These are phyloP conservation scores for Eolophus roseicapilla DNA, from an alignment of 2,113 vertebrate genomes.

Conservation along the genomic window DNA sequence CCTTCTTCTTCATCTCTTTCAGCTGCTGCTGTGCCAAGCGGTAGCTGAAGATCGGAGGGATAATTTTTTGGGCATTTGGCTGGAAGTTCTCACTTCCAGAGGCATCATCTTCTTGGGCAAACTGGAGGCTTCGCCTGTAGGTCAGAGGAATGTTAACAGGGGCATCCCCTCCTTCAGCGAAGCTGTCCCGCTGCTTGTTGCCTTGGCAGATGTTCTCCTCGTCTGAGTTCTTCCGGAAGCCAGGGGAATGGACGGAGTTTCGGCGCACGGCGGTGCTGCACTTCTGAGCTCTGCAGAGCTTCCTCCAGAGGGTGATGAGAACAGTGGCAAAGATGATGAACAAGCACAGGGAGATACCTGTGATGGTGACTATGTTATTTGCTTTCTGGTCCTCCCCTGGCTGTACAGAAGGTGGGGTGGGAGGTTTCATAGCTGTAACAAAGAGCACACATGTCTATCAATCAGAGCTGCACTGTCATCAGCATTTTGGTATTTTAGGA, in stretches of 20 bases:
- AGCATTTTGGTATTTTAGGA: not conserved
- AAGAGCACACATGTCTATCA: not conserved
- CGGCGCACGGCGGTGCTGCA: constrained; percentile 76
- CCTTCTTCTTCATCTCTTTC: constrained; percentile 97
- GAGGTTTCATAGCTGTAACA: constrained; percentile 51
- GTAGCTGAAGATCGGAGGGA: constrained; percentile 94
- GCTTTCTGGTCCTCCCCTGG: constrained; percentile 69
- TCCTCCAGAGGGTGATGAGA: constrained; percentile 89
- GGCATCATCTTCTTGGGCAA: constrained; percentile 67
- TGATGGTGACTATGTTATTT: constrained; percentile 86
- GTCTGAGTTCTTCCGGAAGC: constrained; percentile 87
- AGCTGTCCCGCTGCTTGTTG: constrained; percentile 83
- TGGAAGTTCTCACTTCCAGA: constrained; percentile 79
- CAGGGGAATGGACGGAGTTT: constrained; percentile 79
- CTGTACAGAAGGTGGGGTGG: constrained; percentile 47
- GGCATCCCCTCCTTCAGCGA: constrained; percentile 76
- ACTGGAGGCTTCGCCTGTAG: constrained; percentile 69
- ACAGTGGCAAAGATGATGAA: constrained; percentile 88
- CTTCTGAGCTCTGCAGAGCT: constrained; percentile 81
- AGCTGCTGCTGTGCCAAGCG: constrained; percentile 94
- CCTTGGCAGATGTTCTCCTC: constrained; percentile 89
- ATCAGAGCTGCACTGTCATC: not conserved
- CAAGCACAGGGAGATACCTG: constrained; percentile 89
- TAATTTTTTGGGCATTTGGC: constrained; percentile 85
- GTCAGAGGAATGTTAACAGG: constrained; percentile 71